Conservation (phyloP, 2,797 vertebrate species). For the Labroides dimidiatus region DNA sequence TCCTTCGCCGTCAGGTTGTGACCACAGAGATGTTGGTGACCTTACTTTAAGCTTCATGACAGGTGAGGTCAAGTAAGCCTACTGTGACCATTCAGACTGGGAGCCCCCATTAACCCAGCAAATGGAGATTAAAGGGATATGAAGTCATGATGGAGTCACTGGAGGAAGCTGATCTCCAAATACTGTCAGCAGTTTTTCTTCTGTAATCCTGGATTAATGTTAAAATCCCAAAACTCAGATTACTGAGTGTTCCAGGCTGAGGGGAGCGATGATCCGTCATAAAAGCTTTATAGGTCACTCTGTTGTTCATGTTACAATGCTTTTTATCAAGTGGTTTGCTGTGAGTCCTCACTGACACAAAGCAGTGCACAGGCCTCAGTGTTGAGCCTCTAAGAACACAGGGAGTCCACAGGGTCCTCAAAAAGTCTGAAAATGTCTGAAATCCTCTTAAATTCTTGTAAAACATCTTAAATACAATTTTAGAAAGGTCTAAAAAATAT, state of each 20-base stretch:
- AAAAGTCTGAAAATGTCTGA: too few relatives aligned
- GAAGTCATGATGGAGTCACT: constrained; percentile 24
- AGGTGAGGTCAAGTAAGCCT: constrained; percentile 12
- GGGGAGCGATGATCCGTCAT: background rate
- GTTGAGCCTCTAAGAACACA: too few relatives aligned
- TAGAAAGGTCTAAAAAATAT: too few relatives aligned
- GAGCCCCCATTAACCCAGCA: constrained; percentile 44
- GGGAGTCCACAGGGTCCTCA: too few relatives aligned
- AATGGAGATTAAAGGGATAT: constrained; percentile 29
- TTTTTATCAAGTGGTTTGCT: constrained; percentile 8
- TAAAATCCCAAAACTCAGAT: constrained; percentile 3
- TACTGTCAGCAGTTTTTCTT: constrained; percentile 34
- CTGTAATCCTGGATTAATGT: constrained; percentile 55
- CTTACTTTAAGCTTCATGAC: constrained; percentile 1
- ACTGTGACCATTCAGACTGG: background rate
- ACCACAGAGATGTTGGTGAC: constrained; percentile 3
- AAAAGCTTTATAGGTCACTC: constrained; percentile 10
- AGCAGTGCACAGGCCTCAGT: background rate
- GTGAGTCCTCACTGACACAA: too few relatives aligned
- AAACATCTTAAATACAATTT: too few relatives aligned
- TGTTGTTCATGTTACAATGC: background rate
- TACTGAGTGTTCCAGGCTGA: constrained; percentile 10
- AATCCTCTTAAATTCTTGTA: too few relatives aligned
- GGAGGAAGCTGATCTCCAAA: constrained; percentile 28
- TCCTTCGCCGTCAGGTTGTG: background rate